Evolutionary conservation across 2,888 invertebrate species (phyloP).

Genomic region (Rhodophaea formosa): DNA sequence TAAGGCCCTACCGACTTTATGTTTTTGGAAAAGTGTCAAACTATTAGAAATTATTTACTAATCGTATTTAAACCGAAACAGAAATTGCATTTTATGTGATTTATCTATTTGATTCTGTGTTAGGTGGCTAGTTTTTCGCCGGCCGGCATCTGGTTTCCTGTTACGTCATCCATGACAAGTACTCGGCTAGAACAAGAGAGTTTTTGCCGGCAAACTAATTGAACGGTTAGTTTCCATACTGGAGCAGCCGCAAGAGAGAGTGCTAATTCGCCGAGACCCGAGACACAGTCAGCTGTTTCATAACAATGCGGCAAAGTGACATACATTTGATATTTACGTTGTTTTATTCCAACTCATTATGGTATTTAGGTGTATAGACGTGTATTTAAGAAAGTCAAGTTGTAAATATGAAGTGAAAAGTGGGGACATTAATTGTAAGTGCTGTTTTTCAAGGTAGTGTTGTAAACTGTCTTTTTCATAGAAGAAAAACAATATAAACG

Average conservation of each 20-base stretch:
- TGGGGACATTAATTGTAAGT: too few species aligned
- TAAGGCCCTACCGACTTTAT: too few species aligned
- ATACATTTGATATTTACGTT: neutral
- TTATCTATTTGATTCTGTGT: neutral
- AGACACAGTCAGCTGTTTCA: conserved; percentile 9
- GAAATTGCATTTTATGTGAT: conserved; percentile 13
- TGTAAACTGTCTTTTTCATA: too few species aligned
- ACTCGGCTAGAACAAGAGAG: conserved; percentile 22
- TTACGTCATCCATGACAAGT: conserved; percentile 62
- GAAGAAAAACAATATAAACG: too few species aligned
- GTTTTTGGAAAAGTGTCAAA: too few species aligned
- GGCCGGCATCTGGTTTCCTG: conserved; percentile 41
- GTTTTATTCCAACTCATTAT: neutral
- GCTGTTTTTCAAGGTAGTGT: too few species aligned
- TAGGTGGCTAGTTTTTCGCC: conserved; percentile 33
- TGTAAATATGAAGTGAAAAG: too few species aligned
- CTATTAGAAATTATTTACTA: too few species aligned
- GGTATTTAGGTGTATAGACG: too few species aligned
- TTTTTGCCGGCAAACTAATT: conserved; percentile 45
- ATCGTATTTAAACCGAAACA: too few species aligned
- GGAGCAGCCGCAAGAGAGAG: conserved; percentile 26
- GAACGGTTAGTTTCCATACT: conserved; percentile 30
- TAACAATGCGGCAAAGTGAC: conserved; percentile 9
- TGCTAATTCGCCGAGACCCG: conserved; percentile 22
- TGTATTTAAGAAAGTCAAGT: too few species aligned